Percentiles rank a stretch among this genome's conserved stretches.
phyloP scores from a whole-genome alignment of 2,888 invertebrate species.

The Tillus elongatus region DNA sequence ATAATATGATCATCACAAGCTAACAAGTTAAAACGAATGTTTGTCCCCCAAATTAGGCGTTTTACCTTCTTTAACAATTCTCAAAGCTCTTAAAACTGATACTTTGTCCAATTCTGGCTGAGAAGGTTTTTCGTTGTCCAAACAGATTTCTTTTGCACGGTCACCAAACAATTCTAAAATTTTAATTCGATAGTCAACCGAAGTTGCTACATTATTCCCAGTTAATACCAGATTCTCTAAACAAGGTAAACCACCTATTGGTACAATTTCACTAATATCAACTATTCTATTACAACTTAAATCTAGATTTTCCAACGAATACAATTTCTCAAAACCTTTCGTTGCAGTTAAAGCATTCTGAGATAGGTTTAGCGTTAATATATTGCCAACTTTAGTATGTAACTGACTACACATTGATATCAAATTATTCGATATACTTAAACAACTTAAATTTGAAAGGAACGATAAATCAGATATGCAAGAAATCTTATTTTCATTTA shows the following conservation, averaged over 20 bases:
- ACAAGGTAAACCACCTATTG: slow-evolving; percentile 74
- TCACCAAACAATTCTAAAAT: slow-evolving; percentile 80
- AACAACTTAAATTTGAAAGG: slow-evolving; percentile 63
- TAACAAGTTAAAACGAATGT: too few relatives aligned
- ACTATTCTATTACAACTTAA: slow-evolving; percentile 77
- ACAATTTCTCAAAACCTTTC: slow-evolving; percentile 68
- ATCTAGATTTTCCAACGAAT: slow-evolving; percentile 78
- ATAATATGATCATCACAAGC: too few relatives aligned
- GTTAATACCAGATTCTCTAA: slow-evolving; percentile 78
- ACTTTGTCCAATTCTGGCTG: slow-evolving; percentile 88
- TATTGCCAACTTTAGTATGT: slow-evolving; percentile 79
- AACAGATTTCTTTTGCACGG: slow-evolving; percentile 70
- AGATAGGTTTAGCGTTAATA: slow-evolving; percentile 74
- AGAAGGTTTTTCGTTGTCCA: slow-evolving; percentile 82
- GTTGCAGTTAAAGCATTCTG: slow-evolving; percentile 71
- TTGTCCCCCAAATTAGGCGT: slow-evolving; percentile 25
- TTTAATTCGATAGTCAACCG: slow-evolving; percentile 82
- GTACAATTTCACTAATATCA: slow-evolving; percentile 70
- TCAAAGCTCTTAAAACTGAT: slow-evolving; percentile 78
- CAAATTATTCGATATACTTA: slow-evolving; percentile 74
- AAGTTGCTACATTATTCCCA: slow-evolving; percentile 81
- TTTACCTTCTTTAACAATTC: slow-evolving; percentile 53
- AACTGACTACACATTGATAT: slow-evolving; percentile 64
- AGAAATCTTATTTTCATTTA: slow-evolving; percentile 71
- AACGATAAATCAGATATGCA: slow-evolving; percentile 68